Percentiles rank a stretch among this genome's conserved stretches.
phyloP scores from a whole-genome alignment of 64 coral and sea anemone species.

The Actinia tenebrosa region DNA sequence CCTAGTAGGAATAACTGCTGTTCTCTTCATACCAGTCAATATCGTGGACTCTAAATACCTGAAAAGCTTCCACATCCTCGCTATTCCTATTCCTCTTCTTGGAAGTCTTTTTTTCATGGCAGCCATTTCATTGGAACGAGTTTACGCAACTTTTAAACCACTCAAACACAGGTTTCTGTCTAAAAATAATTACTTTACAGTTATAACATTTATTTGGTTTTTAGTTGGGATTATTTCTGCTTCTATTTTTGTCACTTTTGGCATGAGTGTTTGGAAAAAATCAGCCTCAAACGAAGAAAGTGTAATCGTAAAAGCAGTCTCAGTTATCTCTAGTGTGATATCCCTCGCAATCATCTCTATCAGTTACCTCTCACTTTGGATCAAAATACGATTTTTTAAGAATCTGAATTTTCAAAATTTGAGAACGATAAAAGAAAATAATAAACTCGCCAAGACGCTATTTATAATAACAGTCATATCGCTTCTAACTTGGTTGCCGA shows the following conservation, averaged over 20 bases:
- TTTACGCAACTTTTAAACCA: not conserved
- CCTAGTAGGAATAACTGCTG: not conserved
- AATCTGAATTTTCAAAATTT: not conserved
- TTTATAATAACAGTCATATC: not conserved
- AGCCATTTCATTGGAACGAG: not conserved
- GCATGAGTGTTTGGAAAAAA: not conserved
- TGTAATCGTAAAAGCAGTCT: not conserved
- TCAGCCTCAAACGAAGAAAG: not conserved
- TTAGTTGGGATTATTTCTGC: not conserved
- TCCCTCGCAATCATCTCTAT: not conserved
- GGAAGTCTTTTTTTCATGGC: not conserved
- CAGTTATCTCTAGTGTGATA: not conserved
- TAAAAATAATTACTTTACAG: not conserved
- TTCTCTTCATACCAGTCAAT: not conserved
- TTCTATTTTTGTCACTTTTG: not conserved
- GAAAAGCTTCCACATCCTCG: not conserved
- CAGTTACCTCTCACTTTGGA: not conserved
- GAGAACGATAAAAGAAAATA: not conserved
- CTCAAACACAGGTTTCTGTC: not conserved
- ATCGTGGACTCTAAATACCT: not conserved
- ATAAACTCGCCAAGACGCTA: not conserved
- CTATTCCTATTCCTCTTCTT: not conserved
- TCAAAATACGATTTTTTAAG: not conserved
- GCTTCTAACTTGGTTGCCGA: not conserved
- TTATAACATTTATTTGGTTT: not conserved